Base-by-base conservation (phyloP, 2,888 invertebrate species). In the Dasypolia templi region DNA sequence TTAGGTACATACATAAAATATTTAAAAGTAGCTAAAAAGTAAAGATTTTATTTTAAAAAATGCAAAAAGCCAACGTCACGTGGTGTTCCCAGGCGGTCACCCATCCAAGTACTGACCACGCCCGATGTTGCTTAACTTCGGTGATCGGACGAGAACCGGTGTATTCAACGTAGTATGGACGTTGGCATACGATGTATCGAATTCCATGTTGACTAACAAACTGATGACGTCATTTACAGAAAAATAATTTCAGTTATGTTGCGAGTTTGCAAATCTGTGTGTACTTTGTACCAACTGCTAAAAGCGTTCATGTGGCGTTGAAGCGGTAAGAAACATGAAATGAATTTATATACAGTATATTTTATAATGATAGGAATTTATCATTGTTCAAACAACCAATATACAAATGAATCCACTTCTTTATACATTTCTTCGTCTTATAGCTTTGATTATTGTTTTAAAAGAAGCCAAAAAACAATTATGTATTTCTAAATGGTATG, bases 141-240 rank as follows among this genome's bases (percentile, higher is more conserved):
- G 94, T 94, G 94, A 93, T 94, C 94, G 92, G 94, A 94, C 93
- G 94, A 94, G 94, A 94, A 94, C 94, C 94, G 94, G 93, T 94
- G 93, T 92, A 81, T 93, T 94, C 93, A 93, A 82, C 82, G 68
- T 84, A 68, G 83, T 83, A 83, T 83, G 83, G 83, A 83, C 83
- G 82, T 85, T 79, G 79, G 73, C 83, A 22, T 14, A 5, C 0
- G 19, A 0, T 2, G 0, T 0, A 35, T n/a, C 35, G 44, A 49
- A 65, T 29, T 35, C 5, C 9, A 22, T 3, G 2, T n/a, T 11
- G 0, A 51, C 3, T 64, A 19, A 11, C 42, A 42, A 46, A 17
- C 6, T 32, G n/a, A 29, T 62, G 26, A 64, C 49, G 39, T 59
- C 11, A 63, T 42, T 32, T 19, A 44, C 11, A n/a, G 19, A 55